Percentiles rank a stretch among this genome's conserved stretches.
phyloP scores from a whole-genome alignment of 2,797 vertebrate species.

The Balearica regulorum region DNA sequence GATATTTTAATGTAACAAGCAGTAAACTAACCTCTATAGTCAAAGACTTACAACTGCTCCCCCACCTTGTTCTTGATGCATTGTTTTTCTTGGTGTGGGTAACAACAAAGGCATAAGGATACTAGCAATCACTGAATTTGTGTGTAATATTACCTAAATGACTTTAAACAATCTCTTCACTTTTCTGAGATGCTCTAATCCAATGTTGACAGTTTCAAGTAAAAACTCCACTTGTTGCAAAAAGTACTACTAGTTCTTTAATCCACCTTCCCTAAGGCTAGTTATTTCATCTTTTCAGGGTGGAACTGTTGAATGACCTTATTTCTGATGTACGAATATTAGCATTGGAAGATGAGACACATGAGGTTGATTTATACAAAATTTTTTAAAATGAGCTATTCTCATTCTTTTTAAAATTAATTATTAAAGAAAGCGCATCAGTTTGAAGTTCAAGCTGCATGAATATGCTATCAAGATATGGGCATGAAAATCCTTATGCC shows the following conservation, averaged over 20 bases:
- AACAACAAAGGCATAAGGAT: conserved; percentile 71
- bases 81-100: conserved; percentile 49
- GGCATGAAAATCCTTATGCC: conserved; percentile 64
- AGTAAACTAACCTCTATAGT: background rate
- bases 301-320: background rate
- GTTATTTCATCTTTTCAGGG: background rate
- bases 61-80: conserved; percentile 61
- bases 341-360: background rate
- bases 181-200: background rate
- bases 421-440: background rate
- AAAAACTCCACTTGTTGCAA: background rate
- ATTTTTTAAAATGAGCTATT: background rate
- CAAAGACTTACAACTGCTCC: background rate
- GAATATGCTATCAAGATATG: background rate
- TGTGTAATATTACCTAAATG: background rate
- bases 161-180: background rate
- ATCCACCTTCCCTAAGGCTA: background rate
- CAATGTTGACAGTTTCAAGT: background rate
- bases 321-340: background rate
- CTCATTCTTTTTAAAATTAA: background rate
- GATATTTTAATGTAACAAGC: background rate
- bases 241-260: background rate
- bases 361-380: background rate
- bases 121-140: background rate
- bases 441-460: background rate